These are phyloP conservation scores for Microplitis deprimator DNA, from an alignment of 2,888 invertebrate genomes.

Conservation along the genomic window DNA sequence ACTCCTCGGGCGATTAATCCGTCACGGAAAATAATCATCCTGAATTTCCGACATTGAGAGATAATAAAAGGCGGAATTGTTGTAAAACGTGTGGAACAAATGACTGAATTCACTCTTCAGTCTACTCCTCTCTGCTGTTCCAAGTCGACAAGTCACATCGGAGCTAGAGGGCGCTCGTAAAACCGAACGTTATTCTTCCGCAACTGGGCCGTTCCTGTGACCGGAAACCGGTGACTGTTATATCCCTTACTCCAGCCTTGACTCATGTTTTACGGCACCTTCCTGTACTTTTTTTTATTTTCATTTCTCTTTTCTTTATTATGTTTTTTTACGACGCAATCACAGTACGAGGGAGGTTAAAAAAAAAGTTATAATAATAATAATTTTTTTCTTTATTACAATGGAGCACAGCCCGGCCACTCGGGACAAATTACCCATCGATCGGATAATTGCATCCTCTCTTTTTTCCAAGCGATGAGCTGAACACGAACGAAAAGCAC, in stretches of 20 bases:
- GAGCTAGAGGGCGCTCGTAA: conserved; percentile 7
- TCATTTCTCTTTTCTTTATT: background rate
- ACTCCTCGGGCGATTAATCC: conserved; percentile 21
- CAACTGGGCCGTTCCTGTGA: conserved; percentile 18
- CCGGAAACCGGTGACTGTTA: conserved; percentile 16
- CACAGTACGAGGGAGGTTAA: background rate
- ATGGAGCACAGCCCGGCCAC: conserved; percentile 33
- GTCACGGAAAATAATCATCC: conserved; percentile 14
- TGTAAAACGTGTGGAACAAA: background rate
- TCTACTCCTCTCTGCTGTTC: background rate
- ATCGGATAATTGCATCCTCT: conserved; percentile 47
- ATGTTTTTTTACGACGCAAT: background rate
- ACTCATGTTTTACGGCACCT: conserved; percentile 9
- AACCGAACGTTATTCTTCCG: conserved; percentile 10
- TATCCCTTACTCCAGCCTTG: conserved; percentile 3
- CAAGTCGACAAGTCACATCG: background rate
- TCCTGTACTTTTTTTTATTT: background rate
- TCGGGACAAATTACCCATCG: conserved; percentile 45
- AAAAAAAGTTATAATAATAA: conserved; percentile 7
- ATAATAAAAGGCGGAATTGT: conserved; percentile 7
- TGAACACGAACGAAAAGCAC: conserved; percentile 32
- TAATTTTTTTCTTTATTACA: conserved; percentile 2
- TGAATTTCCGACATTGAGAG: conserved; percentile 12
- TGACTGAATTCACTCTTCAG: conserved; percentile 4
- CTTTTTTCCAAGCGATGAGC: conserved; percentile 29